phyloP scores from a whole-genome alignment of 2,797 vertebrate genomes.

The Sebastes hubbsi region DNA sequence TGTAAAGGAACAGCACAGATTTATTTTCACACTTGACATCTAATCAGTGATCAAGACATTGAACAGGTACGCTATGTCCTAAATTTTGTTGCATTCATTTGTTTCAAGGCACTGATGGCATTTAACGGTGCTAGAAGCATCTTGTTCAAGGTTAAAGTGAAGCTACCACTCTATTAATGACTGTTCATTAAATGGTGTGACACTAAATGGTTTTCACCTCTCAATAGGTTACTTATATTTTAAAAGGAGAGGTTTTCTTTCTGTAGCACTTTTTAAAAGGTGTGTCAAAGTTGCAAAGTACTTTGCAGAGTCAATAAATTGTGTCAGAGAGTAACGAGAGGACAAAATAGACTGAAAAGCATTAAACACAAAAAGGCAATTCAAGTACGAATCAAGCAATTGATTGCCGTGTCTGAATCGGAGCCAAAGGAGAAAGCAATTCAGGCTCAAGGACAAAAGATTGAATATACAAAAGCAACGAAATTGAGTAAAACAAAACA shows the following conservation, averaged over 20 bases:
- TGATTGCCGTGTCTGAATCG: conserved; percentile 2
- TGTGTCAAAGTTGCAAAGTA: conserved; percentile 5
- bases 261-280: not conserved
- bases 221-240: not conserved
- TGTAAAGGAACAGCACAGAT: not conserved
- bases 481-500: conserved; percentile 15
- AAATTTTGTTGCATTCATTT: not conserved
- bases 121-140: not conserved
- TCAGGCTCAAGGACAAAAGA: not conserved
- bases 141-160: conserved; percentile 6
- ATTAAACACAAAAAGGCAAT: conserved; percentile 13
- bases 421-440: not conserved
- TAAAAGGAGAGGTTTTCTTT: not conserved
- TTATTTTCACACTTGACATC: not conserved
- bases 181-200: conserved; percentile 9
- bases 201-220: not conserved
- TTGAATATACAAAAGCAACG: not conserved
- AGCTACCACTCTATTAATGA: not conserved
- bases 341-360: not conserved
- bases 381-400: conserved; percentile 9
- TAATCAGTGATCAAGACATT: not conserved
- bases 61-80: not conserved
- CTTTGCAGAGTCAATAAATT: not conserved
- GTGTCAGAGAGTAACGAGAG: not conserved
- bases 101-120: not conserved